A percentile compares a stretch with the other conserved stretches of the same genome.
phyloP scores from a whole-genome alignment of 1,140 invertebrate genomes.

The Rhopalosiphum maidis region DNA sequence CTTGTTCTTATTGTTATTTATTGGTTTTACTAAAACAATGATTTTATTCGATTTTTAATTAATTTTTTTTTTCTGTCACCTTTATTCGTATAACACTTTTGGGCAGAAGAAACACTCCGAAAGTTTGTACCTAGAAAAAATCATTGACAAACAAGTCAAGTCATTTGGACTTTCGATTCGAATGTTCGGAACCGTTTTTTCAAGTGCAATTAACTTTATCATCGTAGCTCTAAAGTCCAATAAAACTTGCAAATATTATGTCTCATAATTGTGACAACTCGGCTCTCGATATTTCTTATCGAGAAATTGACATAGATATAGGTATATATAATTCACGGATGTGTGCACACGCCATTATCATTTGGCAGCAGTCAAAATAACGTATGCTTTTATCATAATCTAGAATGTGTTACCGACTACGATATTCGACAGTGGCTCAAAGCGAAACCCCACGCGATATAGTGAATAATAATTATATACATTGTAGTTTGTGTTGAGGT shows the following conservation, averaged over 20 bases:
- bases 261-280: no score
- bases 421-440: neutral
- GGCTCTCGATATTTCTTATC: neutral
- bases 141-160: neutral
- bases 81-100: neutral
- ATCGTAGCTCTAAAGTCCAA: neutral
- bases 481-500: no score
- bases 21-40: neutral
- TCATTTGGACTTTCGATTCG: neutral
- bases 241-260: neutral
- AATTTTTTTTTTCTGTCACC: neutral
- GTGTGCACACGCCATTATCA: no score
- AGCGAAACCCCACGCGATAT: neutral
- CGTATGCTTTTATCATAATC: neutral
- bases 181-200: neutral
- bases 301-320: neutral
- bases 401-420: neutral
- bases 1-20: no score
- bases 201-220: neutral
- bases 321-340: neutral
- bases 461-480: no score
- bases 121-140: neutral
- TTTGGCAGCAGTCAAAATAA: neutral
- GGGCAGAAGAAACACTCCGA: neutral
- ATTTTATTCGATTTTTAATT: neutral